phyloP scores from a whole-genome alignment of 2,113 vertebrate species.

The Trachemys scripta region DNA sequence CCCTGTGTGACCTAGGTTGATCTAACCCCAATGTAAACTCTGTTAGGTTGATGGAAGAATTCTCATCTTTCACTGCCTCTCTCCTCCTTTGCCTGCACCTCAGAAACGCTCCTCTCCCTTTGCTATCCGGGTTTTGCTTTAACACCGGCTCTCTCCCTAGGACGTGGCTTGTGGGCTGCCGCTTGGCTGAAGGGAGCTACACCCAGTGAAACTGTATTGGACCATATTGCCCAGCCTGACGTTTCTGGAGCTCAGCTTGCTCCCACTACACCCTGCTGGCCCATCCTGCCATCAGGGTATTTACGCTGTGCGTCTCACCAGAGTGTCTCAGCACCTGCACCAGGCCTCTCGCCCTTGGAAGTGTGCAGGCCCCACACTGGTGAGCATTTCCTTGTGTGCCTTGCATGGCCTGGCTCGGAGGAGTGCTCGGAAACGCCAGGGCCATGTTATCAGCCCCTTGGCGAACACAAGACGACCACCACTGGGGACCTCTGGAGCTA shows the following conservation, averaged over 20 bases:
- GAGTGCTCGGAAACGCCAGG: no score
- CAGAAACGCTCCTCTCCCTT: background rate
- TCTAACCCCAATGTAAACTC: no score
- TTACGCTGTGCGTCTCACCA: background rate
- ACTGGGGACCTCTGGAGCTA: no score
- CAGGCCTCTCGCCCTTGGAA: background rate
- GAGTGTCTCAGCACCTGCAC: background rate
- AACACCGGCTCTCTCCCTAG: background rate
- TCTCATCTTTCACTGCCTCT: background rate
- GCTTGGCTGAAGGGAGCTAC: background rate
- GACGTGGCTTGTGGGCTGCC: background rate
- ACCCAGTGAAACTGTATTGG: background rate
- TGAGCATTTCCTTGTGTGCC: no score
- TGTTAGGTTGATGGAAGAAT: no score
- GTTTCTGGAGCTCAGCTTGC: background rate
- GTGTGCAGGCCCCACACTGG: no score
- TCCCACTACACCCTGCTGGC: background rate
- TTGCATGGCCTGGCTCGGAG: no score
- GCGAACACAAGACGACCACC: no score
- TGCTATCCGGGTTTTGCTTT: background rate
- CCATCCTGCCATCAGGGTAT: background rate
- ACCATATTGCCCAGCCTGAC: background rate
- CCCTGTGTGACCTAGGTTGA: no score
- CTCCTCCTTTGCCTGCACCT: background rate
- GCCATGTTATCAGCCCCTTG: no score